Conservation (phyloP, 2,888 invertebrate genomes). For the Brachypalpus laphriformis region DNA sequence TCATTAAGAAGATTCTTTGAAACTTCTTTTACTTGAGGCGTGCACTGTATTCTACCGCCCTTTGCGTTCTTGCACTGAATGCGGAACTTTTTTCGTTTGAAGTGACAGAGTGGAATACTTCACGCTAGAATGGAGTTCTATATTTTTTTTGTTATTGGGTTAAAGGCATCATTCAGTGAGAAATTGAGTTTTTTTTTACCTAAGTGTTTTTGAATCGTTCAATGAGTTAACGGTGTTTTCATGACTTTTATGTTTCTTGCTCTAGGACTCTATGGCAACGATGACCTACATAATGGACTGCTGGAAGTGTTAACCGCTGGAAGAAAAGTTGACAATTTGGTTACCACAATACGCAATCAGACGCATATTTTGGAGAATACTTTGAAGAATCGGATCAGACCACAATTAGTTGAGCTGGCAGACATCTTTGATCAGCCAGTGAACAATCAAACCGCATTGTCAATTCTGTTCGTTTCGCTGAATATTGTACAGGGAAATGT, state of each 20-base stretch:
- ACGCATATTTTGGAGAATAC: slow-evolving; percentile 90
- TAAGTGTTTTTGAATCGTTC: neutral
- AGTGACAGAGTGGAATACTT: slow-evolving; percentile 26
- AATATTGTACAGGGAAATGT: slow-evolving; percentile 89
- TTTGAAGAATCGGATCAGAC: slow-evolving; percentile 87
- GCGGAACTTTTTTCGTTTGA: slow-evolving; percentile 22
- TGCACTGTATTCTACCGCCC: slow-evolving; percentile 9
- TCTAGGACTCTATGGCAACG: slow-evolving; percentile 93
- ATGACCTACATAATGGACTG: slow-evolving; percentile 95
- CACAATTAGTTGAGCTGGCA: slow-evolving; percentile 88
- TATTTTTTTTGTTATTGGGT: slow-evolving; percentile 17
- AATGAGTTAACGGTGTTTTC: slow-evolving; percentile 7
- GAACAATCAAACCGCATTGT: slow-evolving; percentile 90
- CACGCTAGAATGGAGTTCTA: slow-evolving; percentile 12
- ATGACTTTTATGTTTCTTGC: neutral
- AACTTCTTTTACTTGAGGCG: slow-evolving; percentile 24
- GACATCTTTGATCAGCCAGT: slow-evolving; percentile 91
- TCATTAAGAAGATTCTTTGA: slow-evolving; percentile 43
- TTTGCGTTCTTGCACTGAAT: slow-evolving; percentile 14
- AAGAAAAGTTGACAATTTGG: slow-evolving; percentile 90
- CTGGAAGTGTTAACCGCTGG: slow-evolving; percentile 91
- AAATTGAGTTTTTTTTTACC: slow-evolving; percentile 11
- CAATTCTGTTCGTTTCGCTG: slow-evolving; percentile 88
- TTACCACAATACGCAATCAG: slow-evolving; percentile 92
- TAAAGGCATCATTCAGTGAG: slow-evolving; percentile 32